Evolutionary conservation across 1,140 invertebrate genomes (phyloP), one percentile per base, ranked within the genome.

Genomic region (Megathymus violae): DNA sequence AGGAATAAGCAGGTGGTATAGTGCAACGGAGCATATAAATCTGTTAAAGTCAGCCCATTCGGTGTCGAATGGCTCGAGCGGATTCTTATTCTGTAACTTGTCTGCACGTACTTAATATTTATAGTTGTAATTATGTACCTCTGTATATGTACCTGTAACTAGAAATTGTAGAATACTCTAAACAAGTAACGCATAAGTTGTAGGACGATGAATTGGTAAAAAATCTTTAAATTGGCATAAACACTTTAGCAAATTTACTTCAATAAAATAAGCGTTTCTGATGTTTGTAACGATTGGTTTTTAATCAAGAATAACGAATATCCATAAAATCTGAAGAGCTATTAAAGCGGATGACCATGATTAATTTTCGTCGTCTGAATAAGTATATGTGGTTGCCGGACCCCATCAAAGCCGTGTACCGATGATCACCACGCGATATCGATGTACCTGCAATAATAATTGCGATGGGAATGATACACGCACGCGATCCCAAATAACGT

Each of bases 371-470:
- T 65, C 43, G 44, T 59, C 25, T 43, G 36, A 60, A 60, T 54
- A 61, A 41, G 50, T 54, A 59, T 52, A 54, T 46, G 25, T 38
- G 17, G 59, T 52, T 38, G 27, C 38, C 43, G 56, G 27, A 47
- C 27, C 25, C 56, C 60, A 74, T 79, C 72, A 76, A 73, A 76
- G 72, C 64, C 31, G 36, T 41, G 60, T 50, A 44, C 27, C 56
- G 63, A 65, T 65, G 74, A 78, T 75, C 69, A 79, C 82, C 84
- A 89, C 80, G 82, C 84, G 74, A 87, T 87, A 82, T 80, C 79
- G 71, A 78, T 86, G 81, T 85, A 80, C 73, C 72, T 52, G 78
- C 76, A 76, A 78, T 77, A 81, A 89, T 89, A 84, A 86, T 86
- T 85, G 78, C 78, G 72, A 77, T 74, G 59, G 69, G 69, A 86